Percentiles rank a stretch among this genome's conserved stretches.
phyloP scores from a whole-genome alignment of 2,888 invertebrate genomes.

The Cephonodes hylas region DNA sequence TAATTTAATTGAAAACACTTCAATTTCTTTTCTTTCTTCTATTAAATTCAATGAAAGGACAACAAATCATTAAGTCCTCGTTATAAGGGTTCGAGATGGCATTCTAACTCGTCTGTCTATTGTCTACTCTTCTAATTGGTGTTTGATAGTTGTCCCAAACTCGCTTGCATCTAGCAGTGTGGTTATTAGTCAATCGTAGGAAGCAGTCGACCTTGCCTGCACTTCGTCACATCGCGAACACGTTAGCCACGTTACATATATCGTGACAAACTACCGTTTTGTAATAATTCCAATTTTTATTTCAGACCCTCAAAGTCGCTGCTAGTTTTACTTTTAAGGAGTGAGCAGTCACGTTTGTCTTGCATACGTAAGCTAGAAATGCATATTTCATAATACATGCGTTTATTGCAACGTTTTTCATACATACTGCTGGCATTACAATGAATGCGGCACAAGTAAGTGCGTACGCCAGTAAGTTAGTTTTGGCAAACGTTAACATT shows the following conservation, averaged over 20 bases:
- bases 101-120: not conserved
- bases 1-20: not conserved
- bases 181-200: constrained; percentile 49
- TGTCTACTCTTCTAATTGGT: constrained; percentile 10
- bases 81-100: too few species aligned
- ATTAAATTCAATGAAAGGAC: too few species aligned
- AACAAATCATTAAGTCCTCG: too few species aligned
- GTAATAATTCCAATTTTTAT: not conserved
- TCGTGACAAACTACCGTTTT: not conserved
- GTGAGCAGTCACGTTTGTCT: not conserved
- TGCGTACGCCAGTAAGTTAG: constrained; percentile 11
- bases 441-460: constrained; percentile 1
- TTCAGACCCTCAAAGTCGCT: not conserved
- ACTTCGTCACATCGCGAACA: constrained; percentile 24
- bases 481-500: constrained; percentile 51
- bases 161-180: constrained; percentile 14
- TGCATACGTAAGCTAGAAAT: not conserved
- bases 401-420: not conserved
- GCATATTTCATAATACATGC: not conserved
- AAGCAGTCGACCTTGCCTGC: constrained; percentile 61
- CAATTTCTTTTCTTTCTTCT: too few species aligned
- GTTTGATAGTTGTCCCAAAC: constrained; percentile 8
- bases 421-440: not conserved
- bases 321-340: not conserved
- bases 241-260: constrained; percentile 26